phyloP scores from a whole-genome alignment of 2,113 vertebrate genomes.

The Bufo gargarizans region DNA sequence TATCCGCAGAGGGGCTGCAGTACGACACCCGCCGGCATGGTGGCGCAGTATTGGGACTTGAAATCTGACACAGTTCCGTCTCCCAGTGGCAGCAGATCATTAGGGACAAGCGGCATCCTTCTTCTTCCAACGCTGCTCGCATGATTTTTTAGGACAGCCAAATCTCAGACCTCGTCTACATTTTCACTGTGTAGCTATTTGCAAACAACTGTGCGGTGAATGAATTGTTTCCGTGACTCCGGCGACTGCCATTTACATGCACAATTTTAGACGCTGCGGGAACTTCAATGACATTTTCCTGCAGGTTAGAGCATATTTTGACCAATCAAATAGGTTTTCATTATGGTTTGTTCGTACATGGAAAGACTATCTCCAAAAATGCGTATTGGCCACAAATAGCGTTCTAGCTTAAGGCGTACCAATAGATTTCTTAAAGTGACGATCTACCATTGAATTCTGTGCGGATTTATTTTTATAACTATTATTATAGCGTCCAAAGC shows the following conservation, averaged over 20 bases:
- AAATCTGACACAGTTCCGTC: background rate
- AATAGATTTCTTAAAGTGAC: no score
- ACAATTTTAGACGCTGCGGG: background rate
- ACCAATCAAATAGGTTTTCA: background rate
- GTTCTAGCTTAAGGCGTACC: no score
- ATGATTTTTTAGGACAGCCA: background rate
- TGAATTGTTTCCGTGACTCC: conserved; percentile 2
- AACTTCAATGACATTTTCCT: background rate
- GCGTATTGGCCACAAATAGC: no score
- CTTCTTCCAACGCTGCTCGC: background rate
- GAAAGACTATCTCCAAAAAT: no score
- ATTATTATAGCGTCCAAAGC: no score
- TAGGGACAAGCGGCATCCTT: background rate
- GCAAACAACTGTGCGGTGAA: background rate
- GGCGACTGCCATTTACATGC: background rate
- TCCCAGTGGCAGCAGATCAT: background rate
- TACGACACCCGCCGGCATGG: background rate
- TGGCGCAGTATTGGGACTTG: background rate
- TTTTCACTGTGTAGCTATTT: background rate
- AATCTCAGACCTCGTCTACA: conserved; percentile 2
- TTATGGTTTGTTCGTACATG: background rate
- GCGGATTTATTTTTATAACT: no score
- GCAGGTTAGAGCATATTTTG: background rate
- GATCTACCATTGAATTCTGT: no score
- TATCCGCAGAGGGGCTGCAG: no score